Conservation (phyloP, 53 echinoderm and acorn worm species). For the Luidia sarsii region DNA sequence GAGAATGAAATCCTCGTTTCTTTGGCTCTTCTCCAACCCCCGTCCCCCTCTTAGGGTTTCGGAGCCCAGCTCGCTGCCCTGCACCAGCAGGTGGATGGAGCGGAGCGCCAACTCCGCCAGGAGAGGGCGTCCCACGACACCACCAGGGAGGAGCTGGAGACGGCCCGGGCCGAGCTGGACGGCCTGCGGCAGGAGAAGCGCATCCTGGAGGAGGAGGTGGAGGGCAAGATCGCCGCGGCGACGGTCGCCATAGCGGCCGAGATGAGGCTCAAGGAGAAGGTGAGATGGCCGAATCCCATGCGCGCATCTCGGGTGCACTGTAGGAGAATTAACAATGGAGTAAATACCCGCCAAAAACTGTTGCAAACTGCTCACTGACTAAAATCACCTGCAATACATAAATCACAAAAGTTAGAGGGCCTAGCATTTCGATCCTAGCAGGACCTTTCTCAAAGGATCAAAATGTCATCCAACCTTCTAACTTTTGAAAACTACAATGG, state of each 20-base stretch:
- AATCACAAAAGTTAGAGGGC: no score
- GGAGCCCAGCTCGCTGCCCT: slow-evolving; percentile 76
- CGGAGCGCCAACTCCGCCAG: slow-evolving; percentile 68
- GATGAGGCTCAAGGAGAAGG: slow-evolving; percentile 86
- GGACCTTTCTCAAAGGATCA: no score
- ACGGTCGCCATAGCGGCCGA: slow-evolving; percentile 71
- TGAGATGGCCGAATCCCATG: no score
- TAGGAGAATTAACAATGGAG: no score
- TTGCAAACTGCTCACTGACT: no score
- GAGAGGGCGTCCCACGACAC: slow-evolving; percentile 74
- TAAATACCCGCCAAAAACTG: no score
- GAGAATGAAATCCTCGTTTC: background rate
- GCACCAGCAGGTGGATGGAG: slow-evolving; percentile 70
- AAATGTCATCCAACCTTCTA: no score
- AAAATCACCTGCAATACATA: no score
- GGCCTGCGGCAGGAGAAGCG: slow-evolving; percentile 63
- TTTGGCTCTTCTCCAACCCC: background rate
- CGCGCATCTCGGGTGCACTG: no score
- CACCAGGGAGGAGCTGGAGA: slow-evolving; percentile 91
- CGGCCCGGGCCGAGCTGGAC: slow-evolving; percentile 65
- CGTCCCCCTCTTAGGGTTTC: slow-evolving; percentile 64
- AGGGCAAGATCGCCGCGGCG: slow-evolving; percentile 77
- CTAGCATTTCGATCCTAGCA: no score
- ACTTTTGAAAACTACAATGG: no score
- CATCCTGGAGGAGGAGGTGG: slow-evolving; percentile 54